Conservation (phyloP, 2,888 invertebrate species). For the Flabesymbios commensalis region DNA sequence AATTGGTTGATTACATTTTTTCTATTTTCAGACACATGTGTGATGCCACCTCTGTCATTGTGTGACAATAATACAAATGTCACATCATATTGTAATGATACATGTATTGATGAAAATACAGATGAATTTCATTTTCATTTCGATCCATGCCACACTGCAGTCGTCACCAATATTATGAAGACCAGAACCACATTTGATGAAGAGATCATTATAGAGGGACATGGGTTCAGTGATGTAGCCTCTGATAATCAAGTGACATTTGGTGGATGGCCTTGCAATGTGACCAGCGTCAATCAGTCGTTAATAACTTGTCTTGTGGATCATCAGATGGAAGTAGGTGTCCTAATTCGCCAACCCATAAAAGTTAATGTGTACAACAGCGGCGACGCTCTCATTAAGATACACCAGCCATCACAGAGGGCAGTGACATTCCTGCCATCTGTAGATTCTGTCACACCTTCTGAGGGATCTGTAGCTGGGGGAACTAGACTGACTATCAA, state of each 20-base stretch:
- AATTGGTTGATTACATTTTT: too few species aligned
- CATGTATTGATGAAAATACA: neutral
- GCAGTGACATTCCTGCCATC: neutral
- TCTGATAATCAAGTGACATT: slow-evolving; percentile 6
- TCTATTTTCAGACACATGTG: too few species aligned
- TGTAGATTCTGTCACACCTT: neutral
- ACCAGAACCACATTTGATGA: neutral
- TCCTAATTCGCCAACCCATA: slow-evolving; percentile 2
- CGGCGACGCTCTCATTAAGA: neutral
- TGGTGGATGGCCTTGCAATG: slow-evolving; percentile 4
- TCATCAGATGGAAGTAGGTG: neutral
- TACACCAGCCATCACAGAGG: neutral
- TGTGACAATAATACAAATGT: too few species aligned
- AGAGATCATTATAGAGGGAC: slow-evolving; percentile 45
- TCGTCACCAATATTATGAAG: neutral
- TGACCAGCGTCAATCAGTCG: neutral
- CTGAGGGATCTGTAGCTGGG: slow-evolving; percentile 6
- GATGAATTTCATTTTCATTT: neutral
- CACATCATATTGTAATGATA: too few species aligned
- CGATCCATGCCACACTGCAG: neutral
- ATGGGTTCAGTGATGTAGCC: slow-evolving; percentile 41
- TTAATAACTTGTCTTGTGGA: slow-evolving; percentile 7
- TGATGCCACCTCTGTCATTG: too few species aligned
- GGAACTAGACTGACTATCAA: slow-evolving; percentile 6
- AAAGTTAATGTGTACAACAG: neutral